These are phyloP conservation scores for Pseudochirops cupreus DNA, from an alignment of 2,797 vertebrate species.

Conservation along the genomic window DNA sequence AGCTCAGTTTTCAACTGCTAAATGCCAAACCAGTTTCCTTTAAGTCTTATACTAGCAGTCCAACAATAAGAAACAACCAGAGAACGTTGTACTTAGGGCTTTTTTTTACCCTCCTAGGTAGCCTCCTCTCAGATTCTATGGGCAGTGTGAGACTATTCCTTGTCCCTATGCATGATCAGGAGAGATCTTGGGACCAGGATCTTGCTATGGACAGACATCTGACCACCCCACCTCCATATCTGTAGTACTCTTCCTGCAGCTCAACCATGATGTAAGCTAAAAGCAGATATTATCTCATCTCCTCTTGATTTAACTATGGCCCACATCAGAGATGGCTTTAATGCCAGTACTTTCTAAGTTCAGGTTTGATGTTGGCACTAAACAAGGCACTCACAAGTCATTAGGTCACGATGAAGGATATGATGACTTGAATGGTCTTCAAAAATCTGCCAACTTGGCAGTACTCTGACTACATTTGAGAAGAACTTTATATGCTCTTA, in stretches of 20 bases:
- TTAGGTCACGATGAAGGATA: not conserved
- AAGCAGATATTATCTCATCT: not conserved
- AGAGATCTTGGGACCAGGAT: not conserved
- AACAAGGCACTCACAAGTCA: not conserved
- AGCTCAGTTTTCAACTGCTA: not conserved
- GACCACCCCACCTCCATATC: not conserved
- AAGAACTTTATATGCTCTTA: not conserved
- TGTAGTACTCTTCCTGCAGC: not conserved
- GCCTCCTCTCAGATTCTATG: not conserved
- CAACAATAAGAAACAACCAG: not conserved
- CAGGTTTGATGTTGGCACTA: not conserved
- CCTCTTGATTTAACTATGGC: not conserved
- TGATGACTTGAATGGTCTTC: not conserved
- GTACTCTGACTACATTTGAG: not conserved
- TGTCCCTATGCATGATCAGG: not conserved
- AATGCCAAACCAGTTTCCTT: not conserved
- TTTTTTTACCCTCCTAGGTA: not conserved
- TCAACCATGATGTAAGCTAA: not conserved
- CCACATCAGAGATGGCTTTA: not conserved
- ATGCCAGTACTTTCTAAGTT: not conserved
- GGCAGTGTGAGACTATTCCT: not conserved
- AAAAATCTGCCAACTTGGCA: not conserved
- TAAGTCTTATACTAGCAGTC: not conserved
- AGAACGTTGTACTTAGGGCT: not conserved
- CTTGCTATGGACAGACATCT: not conserved